Percentiles rank a stretch among this genome's conserved stretches.
These are phyloP conservation scores for Nothocercus nigrocapillus DNA, from an alignment of 2,113 vertebrate species.

Conservation along the genomic window DNA sequence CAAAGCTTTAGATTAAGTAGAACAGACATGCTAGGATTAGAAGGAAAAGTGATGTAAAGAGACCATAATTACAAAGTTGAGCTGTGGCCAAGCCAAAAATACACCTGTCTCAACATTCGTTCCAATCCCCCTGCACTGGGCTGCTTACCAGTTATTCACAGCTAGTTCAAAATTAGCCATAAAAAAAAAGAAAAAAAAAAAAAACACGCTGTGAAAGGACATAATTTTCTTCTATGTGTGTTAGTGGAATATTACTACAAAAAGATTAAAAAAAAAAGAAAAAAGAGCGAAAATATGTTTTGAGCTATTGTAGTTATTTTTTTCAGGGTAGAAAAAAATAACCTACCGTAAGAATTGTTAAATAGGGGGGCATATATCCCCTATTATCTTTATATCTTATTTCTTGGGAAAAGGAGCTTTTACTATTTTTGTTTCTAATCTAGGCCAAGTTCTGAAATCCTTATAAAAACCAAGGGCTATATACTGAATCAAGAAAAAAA, in stretches of 20 bases:
- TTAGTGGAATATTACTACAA: slow-evolving; percentile 40
- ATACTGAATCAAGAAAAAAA: slow-evolving; percentile 65
- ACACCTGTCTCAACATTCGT: slow-evolving; percentile 45
- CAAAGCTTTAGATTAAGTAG: slow-evolving; percentile 36
- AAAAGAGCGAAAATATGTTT: background rate
- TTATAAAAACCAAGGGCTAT: slow-evolving; percentile 57
- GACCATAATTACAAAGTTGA: background rate
- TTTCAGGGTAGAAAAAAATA: background rate
- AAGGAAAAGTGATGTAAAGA: slow-evolving; percentile 7
- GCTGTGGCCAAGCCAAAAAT: slow-evolving; percentile 40
- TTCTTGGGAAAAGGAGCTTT: slow-evolving; percentile 48
- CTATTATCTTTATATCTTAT: slow-evolving; percentile 54
- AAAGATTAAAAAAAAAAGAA: background rate
- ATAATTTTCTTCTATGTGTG: background rate
- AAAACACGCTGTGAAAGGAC: background rate
- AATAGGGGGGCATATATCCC: slow-evolving; percentile 53
- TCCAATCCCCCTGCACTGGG: slow-evolving; percentile 23
- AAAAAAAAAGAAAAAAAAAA: slow-evolving; percentile 20
- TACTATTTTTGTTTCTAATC: slow-evolving; percentile 66
- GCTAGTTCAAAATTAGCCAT: slow-evolving; percentile 41
- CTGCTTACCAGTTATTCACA: slow-evolving; percentile 45
- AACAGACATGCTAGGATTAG: slow-evolving; percentile 1
- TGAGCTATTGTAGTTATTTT: background rate
- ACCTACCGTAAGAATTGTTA: background rate
- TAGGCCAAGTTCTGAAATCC: slow-evolving; percentile 69